These are phyloP conservation scores for Leptodactylus fuscus DNA, from an alignment of 2,113 vertebrate genomes.

Conservation along the genomic window DNA sequence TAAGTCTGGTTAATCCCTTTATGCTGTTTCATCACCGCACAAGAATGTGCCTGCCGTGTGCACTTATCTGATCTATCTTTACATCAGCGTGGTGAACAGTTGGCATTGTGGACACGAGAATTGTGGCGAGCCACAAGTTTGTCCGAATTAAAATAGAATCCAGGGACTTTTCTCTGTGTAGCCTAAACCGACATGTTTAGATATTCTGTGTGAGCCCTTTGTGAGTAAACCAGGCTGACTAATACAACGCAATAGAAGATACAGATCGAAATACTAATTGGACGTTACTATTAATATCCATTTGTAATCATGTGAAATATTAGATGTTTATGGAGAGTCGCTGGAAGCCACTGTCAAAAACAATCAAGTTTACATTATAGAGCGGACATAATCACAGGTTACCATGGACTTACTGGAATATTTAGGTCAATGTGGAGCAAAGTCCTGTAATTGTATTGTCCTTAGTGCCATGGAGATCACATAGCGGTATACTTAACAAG, in stretches of 20 bases:
- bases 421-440: not conserved
- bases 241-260: not conserved
- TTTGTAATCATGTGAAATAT: conserved; percentile 6
- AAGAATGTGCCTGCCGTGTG: conserved; percentile 1
- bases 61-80: conserved; percentile 14
- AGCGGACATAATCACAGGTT: not conserved
- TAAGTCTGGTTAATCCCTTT: not conserved
- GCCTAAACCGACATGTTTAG: conserved; percentile 16
- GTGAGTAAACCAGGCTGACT: not conserved
- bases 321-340: not conserved
- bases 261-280: conserved; percentile 1
- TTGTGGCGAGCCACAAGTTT: conserved; percentile 38
- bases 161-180: conserved; percentile 39
- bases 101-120: conserved; percentile 15
- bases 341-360: not conserved
- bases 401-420: not conserved
- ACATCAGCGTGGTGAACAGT: not conserved
- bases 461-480: too few relatives aligned
- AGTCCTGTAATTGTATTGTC: too few relatives aligned
- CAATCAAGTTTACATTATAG: not conserved
- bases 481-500: too few relatives aligned
- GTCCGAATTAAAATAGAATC: not conserved
- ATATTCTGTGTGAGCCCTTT: not conserved
- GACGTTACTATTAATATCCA: not conserved
- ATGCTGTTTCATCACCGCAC: not conserved